Base-by-base conservation (phyloP, 2,888 invertebrate species). In the Archaeoteleia sp. region DNA sequence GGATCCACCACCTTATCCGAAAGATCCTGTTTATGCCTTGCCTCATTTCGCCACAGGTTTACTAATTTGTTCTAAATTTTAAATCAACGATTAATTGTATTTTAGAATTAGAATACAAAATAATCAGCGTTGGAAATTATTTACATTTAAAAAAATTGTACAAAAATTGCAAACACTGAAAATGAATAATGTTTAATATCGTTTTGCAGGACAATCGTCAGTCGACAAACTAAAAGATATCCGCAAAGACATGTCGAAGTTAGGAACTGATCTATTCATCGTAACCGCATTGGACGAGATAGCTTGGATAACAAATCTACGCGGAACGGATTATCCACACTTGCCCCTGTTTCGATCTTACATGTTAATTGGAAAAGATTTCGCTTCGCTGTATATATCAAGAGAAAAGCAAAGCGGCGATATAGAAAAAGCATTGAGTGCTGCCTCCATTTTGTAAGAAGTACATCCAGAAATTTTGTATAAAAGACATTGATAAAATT, bases 221-320 rank as follows among this genome's bases (percentile, higher is more conserved):
- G 48, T 67, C 34, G 69, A 73, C 14, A 79, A 77, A 34, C 17
- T 77, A 1, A 29, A 43, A 12, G 54, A 53, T 25, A 67, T 77
- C 12, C 73, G 75, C 1, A 25, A 37, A 15, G 63, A 71, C 29
- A 74, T 78, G 74, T 35, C 8, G 13, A 42, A 45, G 4, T 25
- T 67, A n/a, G 60, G 54, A n/a, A 57, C 60, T 2, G 80, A 81
- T 53, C 83, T 83, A 23, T 76, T 86, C 57, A 80, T 87, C 17
- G 74, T 88, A 10, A 83, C 86, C 13, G 85, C 85, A 2, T 78
- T 88, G 39, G 87, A 87, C 74, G 87, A 88, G 69, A 81, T 87
- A 23, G 87, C 87, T 1, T 87, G 87, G 87, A 66, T 87, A 43
- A 83, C 87, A 49, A 88, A 88, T 75, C 71, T 88, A 9, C 77